Base-by-base conservation (phyloP, 2,797 vertebrate genomes). In the Sebastes nivosus region DNA sequence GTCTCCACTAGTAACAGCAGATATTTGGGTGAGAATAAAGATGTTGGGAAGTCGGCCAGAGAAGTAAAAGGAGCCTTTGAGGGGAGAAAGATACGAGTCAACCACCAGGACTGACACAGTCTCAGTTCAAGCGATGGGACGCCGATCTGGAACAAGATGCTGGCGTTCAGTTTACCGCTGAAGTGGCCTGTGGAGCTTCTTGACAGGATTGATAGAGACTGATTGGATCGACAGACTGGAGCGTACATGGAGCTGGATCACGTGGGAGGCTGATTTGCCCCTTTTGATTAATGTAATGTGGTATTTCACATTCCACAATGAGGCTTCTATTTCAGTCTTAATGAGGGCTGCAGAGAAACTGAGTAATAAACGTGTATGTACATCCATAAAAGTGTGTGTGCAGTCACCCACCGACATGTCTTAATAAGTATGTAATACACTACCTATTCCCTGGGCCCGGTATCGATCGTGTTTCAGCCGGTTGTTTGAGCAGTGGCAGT, bases 291-390 rank as follows among this genome's bases (percentile, higher is more conserved):
- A 86, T 58, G 74, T 54, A 32, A 79, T 60, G 77, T 30, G 74
- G 46, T 75, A 22, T 79, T 82, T 80, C 46, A 63, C 67, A 72
- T 75, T 88, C 81, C 84, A 32, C 69, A 50, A 63, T 63, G 55
- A 80, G 58, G 72, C 69, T 80, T 87, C 73, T 81, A 78, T 89
- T 84, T 77, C 82, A 85, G 55, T 10, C 72, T 16, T 84, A 85
- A 91, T 84, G 79, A 87, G 78, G 34, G n/a, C 67, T 79, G 75
- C 34, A 75, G 65, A 66, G 58, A 68, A 66, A 65, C 63, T 16
- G 14, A 55, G 63, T 52, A 69, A 77, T 67, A 70, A 69, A 69
- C 7, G 58, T 83, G 57, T 30, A 29, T 54, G 72, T 65, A 20
- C 72, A 72, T 59, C 61, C 70, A 75, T 80, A 59, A 64, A 83